Conservation (phyloP, 1,140 invertebrate species). For the Drosophila navojoa region DNA sequence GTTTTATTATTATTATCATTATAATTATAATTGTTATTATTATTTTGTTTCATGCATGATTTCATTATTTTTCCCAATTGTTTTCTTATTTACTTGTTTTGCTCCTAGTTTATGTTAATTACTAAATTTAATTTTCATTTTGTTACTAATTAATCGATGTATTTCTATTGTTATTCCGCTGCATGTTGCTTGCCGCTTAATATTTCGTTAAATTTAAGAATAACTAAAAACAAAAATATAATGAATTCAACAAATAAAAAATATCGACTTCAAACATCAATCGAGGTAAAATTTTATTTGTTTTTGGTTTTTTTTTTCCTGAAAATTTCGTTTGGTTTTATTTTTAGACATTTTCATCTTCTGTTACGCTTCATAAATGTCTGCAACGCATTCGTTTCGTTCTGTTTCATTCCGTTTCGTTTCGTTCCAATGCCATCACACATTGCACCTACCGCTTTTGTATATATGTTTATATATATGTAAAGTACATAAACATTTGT, state of each 20-base stretch:
- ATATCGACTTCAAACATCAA: slow-evolving; percentile 26
- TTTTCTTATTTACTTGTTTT: not conserved
- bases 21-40: slow-evolving; percentile 47
- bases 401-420: slow-evolving; percentile 18
- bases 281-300: slow-evolving; percentile 25
- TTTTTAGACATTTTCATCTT: slow-evolving; percentile 7
- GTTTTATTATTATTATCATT: slow-evolving; percentile 53
- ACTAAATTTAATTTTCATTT: not conserved
- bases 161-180: slow-evolving; percentile 5
- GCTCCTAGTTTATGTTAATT: not conserved
- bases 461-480: not conserved
- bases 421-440: slow-evolving; percentile 24
- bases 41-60: slow-evolving; percentile 5
- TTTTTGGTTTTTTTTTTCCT: no score
- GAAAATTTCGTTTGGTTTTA: slow-evolving; percentile 2
- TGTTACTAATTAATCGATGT: not conserved
- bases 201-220: not conserved
- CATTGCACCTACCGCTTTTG: slow-evolving; percentile 12
- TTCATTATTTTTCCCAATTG: not conserved
- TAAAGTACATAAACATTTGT: not conserved
- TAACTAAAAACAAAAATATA: not conserved
- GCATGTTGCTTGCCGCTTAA: slow-evolving; percentile 26
- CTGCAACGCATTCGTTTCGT: slow-evolving; percentile 1
- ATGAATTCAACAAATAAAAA: slow-evolving; percentile 8
- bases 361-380: slow-evolving; percentile 6